Evolutionary conservation across 2,797 vertebrate genomes (phyloP), one percentile per base, ranked within the genome.

Genomic region (Mus spretus): DNA sequence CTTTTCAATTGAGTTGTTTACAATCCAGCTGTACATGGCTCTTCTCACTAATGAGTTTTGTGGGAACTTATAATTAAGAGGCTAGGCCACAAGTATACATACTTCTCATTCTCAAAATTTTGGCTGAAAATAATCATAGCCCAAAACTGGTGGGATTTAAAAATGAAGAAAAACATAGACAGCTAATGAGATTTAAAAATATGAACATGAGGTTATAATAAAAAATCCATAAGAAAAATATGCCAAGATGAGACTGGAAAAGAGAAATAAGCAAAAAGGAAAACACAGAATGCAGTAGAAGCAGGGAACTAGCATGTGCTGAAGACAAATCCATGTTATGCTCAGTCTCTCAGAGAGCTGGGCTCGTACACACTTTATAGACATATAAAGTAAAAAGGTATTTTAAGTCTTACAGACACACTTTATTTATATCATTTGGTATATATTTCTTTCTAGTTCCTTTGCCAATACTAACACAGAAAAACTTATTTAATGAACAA

Each of bases 41-140:
- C 37, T 88, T 80, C 63, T 96, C 81, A 77, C 70, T 93, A 47
- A 82, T 91, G 63, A 88, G 40, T 95, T 93, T 87, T 24, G 47
- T 95, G 78, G 59, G 34, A 87, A 87, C 13, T 83, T 83, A 70
- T 82, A 96, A 90, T 34, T 83, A 63, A 90, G 82, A 70, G 57
- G 74, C 61, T 75, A 86, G n/a, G n/a, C 37, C 13, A 57, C 19
- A 20, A 40, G 31, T 79, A 93, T 79, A 28, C 55, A 78, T 61
- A 67, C 14, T 85, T 97, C 19, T 92, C 72, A 67, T 90, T 95
- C 9, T 1, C 24, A 5, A 95, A 78, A 10, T 85, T 75, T 94
- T 26, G 14, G 11, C 28, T 96, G 47, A 74, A 95, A 89, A 89
- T 67, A 94, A 79, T 75, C 63, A 72, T 75, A 65, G 17, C 0